Base-by-base conservation (phyloP, 92 coral and sea anemone species). In the Epizoanthus ramosus region DNA sequence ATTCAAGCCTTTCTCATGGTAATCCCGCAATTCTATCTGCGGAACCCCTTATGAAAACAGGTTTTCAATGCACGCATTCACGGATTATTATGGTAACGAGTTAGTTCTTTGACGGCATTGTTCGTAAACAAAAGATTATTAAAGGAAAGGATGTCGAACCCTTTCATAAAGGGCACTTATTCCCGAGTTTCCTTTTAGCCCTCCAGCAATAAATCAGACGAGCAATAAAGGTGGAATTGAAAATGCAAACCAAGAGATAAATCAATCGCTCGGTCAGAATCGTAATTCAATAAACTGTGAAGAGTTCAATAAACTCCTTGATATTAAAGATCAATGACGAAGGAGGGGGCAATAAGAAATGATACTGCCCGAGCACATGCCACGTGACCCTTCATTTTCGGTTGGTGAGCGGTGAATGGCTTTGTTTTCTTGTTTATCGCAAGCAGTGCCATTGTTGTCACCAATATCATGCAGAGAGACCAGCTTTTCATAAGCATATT, bases 81-180 rank as follows among this genome's bases (percentile, higher is more conserved):
- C 1, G 95, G 31, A 91, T 86, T 87, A 90, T 93, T 80, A 89
- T 86, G 91, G 89, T 93, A 93, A 93, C 98, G 92, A 87, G 93
- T 24, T 25, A 61, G 87, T 82, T 77, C 90, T 90, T 90, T 90
- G 81, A 85, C 43, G 67, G 86, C 74, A 91, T 92, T 93, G 98
- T 93, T 85, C 74, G 75, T 92, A 89, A 91, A 93, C 98, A 93
- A 93, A 93, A 84, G 98, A 89, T 93, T 91, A 93, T 91, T 93
- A 91, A 84, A 85, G 85, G 68, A 91, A 86, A 85, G 98, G 98
- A 93, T 91, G 95, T 89, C 82, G 85, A 79, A 80, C 71, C 80
- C 85, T 87, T 93, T 93, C 95, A 93, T 91, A 89, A 93, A 91
- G 88, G 91, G 89, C 93, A 91, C 91, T 93, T 93, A 91, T 87